phyloP scores from a whole-genome alignment of 2,888 invertebrate genomes.

The Eupithecia centaureata region DNA sequence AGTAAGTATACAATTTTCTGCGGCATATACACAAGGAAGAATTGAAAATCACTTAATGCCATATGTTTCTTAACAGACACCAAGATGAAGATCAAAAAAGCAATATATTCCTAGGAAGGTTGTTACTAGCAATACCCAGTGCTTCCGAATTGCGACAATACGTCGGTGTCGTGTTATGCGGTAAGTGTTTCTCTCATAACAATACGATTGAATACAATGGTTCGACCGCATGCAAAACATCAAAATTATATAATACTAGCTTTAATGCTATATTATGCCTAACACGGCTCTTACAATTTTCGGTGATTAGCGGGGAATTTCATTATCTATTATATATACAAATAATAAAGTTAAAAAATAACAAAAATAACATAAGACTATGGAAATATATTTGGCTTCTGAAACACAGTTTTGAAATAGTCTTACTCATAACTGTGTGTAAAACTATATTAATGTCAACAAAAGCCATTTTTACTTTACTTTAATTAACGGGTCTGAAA shows the following conservation, averaged over 20 bases:
- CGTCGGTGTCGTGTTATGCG: slow-evolving; percentile 64
- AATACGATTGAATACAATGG: slow-evolving; percentile 25
- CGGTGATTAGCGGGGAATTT: too few species aligned
- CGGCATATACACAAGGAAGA: slow-evolving; percentile 8
- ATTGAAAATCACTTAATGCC: slow-evolving; percentile 22
- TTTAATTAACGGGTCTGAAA: too few species aligned
- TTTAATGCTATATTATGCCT: too few species aligned
- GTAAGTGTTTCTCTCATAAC: slow-evolving; percentile 54
- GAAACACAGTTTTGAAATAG: too few species aligned
- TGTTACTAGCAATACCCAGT: slow-evolving; percentile 53
- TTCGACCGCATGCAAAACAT: slow-evolving; percentile 12
- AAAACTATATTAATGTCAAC: too few species aligned
- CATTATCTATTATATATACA: too few species aligned
- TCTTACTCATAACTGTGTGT: too few species aligned
- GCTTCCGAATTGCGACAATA: slow-evolving; percentile 68
- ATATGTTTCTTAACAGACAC: slow-evolving; percentile 34
- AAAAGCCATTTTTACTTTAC: too few species aligned
- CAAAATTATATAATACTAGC: neutral
- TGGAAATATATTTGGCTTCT: too few species aligned
- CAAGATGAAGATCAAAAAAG: slow-evolving; percentile 45
- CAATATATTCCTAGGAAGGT: slow-evolving; percentile 46
- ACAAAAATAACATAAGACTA: too few species aligned
- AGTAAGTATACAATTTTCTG: slow-evolving; percentile 68
- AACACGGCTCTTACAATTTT: too few species aligned
- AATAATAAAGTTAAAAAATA: too few species aligned